A percentile compares a stretch with the other conserved stretches of the same genome.
Conservation (phyloP, 2,113 vertebrate genomes). For the Dipodomys merriami region DNA sequence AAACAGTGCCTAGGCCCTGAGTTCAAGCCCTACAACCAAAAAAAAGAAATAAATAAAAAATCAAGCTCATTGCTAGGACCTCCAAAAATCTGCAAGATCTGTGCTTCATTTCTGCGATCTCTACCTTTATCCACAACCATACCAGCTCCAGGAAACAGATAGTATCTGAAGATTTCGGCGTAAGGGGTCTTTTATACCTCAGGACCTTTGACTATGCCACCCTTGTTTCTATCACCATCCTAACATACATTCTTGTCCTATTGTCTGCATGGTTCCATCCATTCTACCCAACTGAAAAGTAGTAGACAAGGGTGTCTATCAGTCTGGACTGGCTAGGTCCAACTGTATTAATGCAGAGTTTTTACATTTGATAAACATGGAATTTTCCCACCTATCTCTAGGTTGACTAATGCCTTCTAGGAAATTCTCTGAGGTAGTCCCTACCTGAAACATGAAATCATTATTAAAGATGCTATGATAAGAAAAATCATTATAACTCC, state of each 20-base stretch:
- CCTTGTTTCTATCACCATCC: neutral
- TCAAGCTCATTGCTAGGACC: neutral
- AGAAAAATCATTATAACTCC: slow-evolving; percentile 45
- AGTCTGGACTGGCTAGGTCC: too few relatives aligned
- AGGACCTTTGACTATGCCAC: neutral
- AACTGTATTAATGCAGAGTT: neutral
- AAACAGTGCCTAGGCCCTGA: too few relatives aligned
- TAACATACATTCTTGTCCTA: neutral
- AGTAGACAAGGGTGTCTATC: too few relatives aligned
- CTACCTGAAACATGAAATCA: slow-evolving; percentile 40
- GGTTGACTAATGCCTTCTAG: slow-evolving; percentile 34
- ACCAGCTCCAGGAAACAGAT: neutral
- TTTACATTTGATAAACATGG: slow-evolving; percentile 37
- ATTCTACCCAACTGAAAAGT: neutral
- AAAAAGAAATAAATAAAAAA: neutral
- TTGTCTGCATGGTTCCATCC: neutral
- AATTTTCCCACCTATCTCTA: slow-evolving; percentile 42
- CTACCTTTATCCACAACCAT: neutral
- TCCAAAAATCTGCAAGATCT: neutral
- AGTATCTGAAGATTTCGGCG: too few relatives aligned
- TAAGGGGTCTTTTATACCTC: neutral
- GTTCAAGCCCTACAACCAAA: too few relatives aligned
- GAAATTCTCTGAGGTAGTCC: slow-evolving; percentile 52
- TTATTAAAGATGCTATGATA: slow-evolving; percentile 51
- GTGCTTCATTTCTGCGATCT: too few relatives aligned